Base-by-base conservation (phyloP, 2,797 vertebrate species). In the Phataginus tricuspis region DNA sequence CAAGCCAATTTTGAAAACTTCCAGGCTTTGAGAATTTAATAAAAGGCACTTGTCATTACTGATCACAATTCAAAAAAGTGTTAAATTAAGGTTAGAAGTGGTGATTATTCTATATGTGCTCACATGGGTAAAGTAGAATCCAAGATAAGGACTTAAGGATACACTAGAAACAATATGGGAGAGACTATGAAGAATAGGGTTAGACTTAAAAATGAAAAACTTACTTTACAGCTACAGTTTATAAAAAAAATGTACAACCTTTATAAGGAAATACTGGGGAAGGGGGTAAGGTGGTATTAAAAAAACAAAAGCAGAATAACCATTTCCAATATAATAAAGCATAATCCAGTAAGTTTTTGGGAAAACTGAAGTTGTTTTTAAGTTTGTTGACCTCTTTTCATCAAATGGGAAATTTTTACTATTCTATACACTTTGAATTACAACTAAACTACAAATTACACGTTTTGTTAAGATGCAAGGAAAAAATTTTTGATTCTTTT, bases 1-100 rank as follows among this genome's bases (percentile, higher is more conserved):
- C 10, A 71, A 96, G 34, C 21, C 59, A 89, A 74, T 49, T 64
- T 55, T 49, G 7, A 82, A 89, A 86, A 83, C 37, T 64, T 92
- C 72, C 71, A 84, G 39, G 31, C 31, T 83, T 85, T 86, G 42
- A 93, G 83, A 95, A 66, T 74, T 39, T 74, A 82, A 66, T 86
- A 92, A 97, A 96, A 94, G 61, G 14, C 25, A 92, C 93, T 86
- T 92, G 64, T 37, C 19, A 82, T 69, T 49, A 75, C 55, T 42
- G 14, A 83, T 83, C 6, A 23, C 89, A 69, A 80, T 80, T 96
- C 45, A 95, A 86, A 90, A 64, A 86, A 1, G 2, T 85, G 64
- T 16, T 93, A 90, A 83, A 84, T 64, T 95, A 85, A 91, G 29
- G 39, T 77, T 66, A 61, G 68, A 86, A 91, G 78, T 74, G 59